Evolutionary conservation across 2,797 vertebrate genomes (phyloP).

Genomic region (Ptychobarbus kaznakovi): DNA sequence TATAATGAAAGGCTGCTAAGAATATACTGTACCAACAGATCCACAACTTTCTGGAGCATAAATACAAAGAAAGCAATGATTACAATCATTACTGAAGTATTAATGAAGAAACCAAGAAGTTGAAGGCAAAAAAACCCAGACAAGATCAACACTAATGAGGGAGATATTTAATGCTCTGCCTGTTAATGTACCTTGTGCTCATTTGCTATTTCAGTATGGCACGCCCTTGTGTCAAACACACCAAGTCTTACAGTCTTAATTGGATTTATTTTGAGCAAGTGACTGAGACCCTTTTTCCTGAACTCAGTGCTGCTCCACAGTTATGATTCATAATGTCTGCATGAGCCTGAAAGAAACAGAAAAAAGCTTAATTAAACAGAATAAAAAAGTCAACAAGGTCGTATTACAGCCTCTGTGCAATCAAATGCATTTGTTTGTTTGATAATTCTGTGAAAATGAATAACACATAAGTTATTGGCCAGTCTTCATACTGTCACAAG

Average conservation of each 20-base stretch:
- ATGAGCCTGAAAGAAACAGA: constrained; percentile 50
- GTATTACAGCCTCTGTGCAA: constrained; percentile 17
- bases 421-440: constrained; percentile 14
- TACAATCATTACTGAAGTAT: constrained; percentile 12
- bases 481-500: constrained; percentile 58
- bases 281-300: constrained; percentile 53
- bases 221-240: constrained; percentile 52
- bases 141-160: constrained; percentile 23
- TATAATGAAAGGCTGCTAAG: constrained; percentile 1
- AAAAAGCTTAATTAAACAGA: constrained; percentile 66
- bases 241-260: constrained; percentile 63
- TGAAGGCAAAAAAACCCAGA: not conserved
- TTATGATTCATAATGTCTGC: constrained; percentile 20
- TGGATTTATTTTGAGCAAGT: constrained; percentile 64
- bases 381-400: constrained; percentile 61
- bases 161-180: constrained; percentile 48
- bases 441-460: constrained; percentile 30
- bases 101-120: constrained; percentile 1
- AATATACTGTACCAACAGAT: constrained; percentile 3
- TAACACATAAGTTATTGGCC: constrained; percentile 63
- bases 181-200: constrained; percentile 43
- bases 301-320: constrained; percentile 60
- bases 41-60: constrained; percentile 6
- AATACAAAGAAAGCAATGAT: constrained; percentile 10
- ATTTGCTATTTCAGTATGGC: constrained; percentile 39